Percentiles rank a stretch among this genome's conserved stretches.
Evolutionary conservation across 2,797 vertebrate species (phyloP).

Genomic region (Pelodytes ibericus): DNA sequence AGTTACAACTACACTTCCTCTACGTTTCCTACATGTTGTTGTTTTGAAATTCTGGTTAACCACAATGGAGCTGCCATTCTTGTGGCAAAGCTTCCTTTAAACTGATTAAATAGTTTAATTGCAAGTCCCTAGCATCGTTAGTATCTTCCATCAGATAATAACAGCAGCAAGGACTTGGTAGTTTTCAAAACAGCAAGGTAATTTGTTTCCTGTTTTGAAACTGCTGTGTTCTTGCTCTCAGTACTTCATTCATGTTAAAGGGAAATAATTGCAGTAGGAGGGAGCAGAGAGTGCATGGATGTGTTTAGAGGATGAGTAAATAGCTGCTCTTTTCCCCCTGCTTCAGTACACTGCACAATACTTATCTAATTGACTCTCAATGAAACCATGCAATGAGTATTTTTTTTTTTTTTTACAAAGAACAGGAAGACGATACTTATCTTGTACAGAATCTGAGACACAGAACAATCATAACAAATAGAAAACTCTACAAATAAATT

Average conservation of each 20-base stretch:
- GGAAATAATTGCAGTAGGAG: slow-evolving; percentile 60
- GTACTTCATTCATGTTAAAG: slow-evolving; percentile 53
- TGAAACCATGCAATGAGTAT: slow-evolving; percentile 11
- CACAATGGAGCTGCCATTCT: slow-evolving; percentile 59
- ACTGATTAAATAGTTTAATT: slow-evolving; percentile 56
- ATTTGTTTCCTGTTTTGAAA: slow-evolving; percentile 59
- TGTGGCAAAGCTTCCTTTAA: slow-evolving; percentile 62
- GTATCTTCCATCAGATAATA: slow-evolving; percentile 52
- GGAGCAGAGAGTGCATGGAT: slow-evolving; percentile 58
- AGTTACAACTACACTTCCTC: background rate
- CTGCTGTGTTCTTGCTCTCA: slow-evolving; percentile 41
- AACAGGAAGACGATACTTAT: slow-evolving; percentile 49
- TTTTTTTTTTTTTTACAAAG: slow-evolving; percentile 54
- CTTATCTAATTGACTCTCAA: slow-evolving; percentile 56
- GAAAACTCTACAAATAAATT: slow-evolving; percentile 32
- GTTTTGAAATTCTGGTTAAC: slow-evolving; percentile 29
- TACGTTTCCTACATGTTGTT: slow-evolving; percentile 10
- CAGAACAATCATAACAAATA: slow-evolving; percentile 29
- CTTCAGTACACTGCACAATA: slow-evolving; percentile 55
- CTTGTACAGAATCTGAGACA: slow-evolving; percentile 35
- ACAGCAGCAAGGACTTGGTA: slow-evolving; percentile 50
- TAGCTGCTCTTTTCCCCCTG: slow-evolving; percentile 52
- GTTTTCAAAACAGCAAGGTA: slow-evolving; percentile 56
- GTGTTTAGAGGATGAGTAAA: slow-evolving; percentile 44
- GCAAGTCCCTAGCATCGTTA: slow-evolving; percentile 60